Conservation (phyloP, 1,140 invertebrate species). For the Gryon sp. region DNA sequence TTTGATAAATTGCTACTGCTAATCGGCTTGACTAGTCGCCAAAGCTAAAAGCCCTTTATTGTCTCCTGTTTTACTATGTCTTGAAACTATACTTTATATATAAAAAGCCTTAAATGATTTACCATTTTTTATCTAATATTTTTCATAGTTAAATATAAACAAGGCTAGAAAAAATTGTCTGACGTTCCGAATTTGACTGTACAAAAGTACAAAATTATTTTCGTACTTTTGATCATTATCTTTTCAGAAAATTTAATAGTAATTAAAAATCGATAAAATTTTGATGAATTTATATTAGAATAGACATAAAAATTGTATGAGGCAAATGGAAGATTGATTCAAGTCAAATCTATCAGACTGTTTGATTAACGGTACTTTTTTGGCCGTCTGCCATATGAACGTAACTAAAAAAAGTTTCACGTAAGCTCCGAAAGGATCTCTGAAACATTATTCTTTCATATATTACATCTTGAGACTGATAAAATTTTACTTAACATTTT, state of each 20-base stretch:
- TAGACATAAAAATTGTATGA: not conserved
- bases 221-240: no score
- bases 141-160: no score
- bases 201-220: no score
- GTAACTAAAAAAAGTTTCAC: constrained; percentile 38
- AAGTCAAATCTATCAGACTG: constrained; percentile 27
- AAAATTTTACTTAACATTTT: constrained; percentile 13
- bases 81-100: not conserved
- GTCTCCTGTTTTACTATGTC: not conserved
- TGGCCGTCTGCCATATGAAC: constrained; percentile 20
- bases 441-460: constrained; percentile 35
- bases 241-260: no score
- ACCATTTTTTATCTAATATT: no score
- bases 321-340: constrained; percentile 38
- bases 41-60: constrained; percentile 39
- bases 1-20: constrained; percentile 71
- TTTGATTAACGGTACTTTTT: constrained; percentile 39
- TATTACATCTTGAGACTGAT: constrained; percentile 12
- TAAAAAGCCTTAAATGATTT: no score
- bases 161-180: no score
- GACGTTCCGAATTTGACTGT: no score
- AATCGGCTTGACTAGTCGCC: constrained; percentile 67
- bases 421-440: constrained; percentile 23
- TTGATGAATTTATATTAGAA: not conserved
- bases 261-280: constrained; percentile 16